phyloP scores from a whole-genome alignment of 2,888 invertebrate genomes.

The Xestoiulus laeticollis region DNA sequence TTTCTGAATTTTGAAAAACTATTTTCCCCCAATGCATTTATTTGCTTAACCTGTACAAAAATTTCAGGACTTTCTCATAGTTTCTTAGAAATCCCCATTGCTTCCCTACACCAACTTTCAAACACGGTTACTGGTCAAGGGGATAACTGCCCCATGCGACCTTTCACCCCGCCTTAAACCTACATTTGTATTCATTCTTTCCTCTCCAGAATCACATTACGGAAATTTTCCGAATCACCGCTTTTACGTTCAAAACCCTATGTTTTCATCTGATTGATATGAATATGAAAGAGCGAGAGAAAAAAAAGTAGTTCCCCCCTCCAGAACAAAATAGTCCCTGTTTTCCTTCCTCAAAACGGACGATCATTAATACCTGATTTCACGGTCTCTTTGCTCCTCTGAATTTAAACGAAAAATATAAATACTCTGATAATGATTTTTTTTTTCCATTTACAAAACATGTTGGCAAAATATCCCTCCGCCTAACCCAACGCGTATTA shows the following conservation, averaged over 20 bases:
- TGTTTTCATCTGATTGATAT: not conserved
- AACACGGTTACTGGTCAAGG: too few relatives aligned
- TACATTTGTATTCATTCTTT: too few relatives aligned
- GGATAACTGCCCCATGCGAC: too few relatives aligned
- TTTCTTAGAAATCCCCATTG: too few relatives aligned
- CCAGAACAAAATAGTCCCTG: not conserved
- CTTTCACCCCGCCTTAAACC: not conserved
- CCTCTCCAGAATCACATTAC: not conserved
- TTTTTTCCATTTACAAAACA: not conserved
- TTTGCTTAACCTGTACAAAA: too few relatives aligned
- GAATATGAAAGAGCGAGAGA: not conserved
- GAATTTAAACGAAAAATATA: not conserved
- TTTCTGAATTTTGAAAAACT: too few relatives aligned
- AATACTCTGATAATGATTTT: not conserved
- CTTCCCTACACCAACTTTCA: too few relatives aligned
- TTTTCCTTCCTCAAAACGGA: not conserved
- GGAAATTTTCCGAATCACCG: not conserved
- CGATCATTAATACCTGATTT: not conserved
- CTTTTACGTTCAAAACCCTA: not conserved
- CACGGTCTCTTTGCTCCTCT: not conserved
- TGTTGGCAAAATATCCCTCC: not conserved
- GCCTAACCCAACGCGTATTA: not conserved
- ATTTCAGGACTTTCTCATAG: too few relatives aligned
- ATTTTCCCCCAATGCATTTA: too few relatives aligned
- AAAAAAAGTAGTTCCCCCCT: not conserved